Evolutionary conservation across 2,113 vertebrate genomes (phyloP).

Genomic region (Danionella cerebrum): DNA sequence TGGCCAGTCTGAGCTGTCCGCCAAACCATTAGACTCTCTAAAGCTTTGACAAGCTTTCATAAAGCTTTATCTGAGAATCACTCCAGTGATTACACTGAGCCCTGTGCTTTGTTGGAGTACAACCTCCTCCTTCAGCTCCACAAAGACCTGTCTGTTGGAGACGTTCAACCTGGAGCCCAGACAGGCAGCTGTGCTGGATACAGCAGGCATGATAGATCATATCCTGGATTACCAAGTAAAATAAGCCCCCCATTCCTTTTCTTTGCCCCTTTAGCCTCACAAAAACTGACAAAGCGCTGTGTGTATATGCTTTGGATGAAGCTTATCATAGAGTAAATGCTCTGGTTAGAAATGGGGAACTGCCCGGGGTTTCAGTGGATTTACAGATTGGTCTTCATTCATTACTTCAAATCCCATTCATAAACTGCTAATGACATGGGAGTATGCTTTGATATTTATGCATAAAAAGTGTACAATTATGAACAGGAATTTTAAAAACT

Average conservation of each 20-base stretch:
- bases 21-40: slow-evolving; percentile 2
- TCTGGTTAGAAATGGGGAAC: slow-evolving; percentile 39
- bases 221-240: slow-evolving; percentile 61
- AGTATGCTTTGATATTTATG: not conserved
- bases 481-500: not conserved
- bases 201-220: slow-evolving; percentile 56
- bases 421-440: not conserved
- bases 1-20: not conserved
- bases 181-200: slow-evolving; percentile 53
- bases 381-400: slow-evolving; percentile 52
- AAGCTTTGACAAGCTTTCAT: slow-evolving; percentile 3
- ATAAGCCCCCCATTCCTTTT: slow-evolving; percentile 51
- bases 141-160: slow-evolving; percentile 18
- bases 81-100: slow-evolving; percentile 10
- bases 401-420: slow-evolving; percentile 41
- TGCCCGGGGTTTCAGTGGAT: slow-evolving; percentile 47
- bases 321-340: slow-evolving; percentile 42
- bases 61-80: slow-evolving; percentile 13
- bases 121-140: slow-evolving; percentile 5
- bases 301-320: slow-evolving; percentile 48
- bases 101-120: slow-evolving; percentile 2
- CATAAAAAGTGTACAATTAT: not conserved
- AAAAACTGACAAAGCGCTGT: slow-evolving; percentile 38
- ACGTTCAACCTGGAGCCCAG: slow-evolving; percentile 3
- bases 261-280: slow-evolving; percentile 22